Base-by-base conservation (phyloP, 2,888 invertebrate species). In the Tanaodytes sp. region DNA sequence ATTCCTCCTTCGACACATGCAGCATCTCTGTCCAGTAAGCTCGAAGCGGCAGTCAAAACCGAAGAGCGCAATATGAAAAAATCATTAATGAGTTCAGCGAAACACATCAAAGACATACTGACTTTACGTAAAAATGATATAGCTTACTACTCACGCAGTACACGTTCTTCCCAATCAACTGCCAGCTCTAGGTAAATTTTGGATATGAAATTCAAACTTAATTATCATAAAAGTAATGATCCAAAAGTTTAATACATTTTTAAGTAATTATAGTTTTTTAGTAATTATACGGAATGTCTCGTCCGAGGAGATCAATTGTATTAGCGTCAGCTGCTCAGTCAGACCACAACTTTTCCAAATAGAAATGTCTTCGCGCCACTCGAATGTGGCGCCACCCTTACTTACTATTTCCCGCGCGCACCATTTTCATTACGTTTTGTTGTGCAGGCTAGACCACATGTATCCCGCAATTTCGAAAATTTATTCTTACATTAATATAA, bases 61-160 rank as follows among this genome's bases (percentile, higher is more conserved):
- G 88, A 88, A 70, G 89, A 89, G 73, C 86, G 87, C 58, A 83
- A 88, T 65, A 87, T 88, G 73, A 88, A 88, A 75, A 89, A 88
- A 75, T 89, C 90, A 8, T 76, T 89, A 2, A 90, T 90, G 69
- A 90, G 90, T 76, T 88, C 89, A 79, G 88, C 89, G 30, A 86
- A 81, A 61, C 81, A 83, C 58, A 79, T 80, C 15, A 83, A 83
- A 72, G 84, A 84, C 67, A 74, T 82, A 23, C 75, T 82, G 14
- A 75, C 76, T 49, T 75, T 80, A 36, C 75, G 81, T 36, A 79
- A 79, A 64, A 81, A 75, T 36, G 83, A 84, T 46, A 57, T 77
- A 16, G 63, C 76, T 3, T 73, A 79, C 59, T 59, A 74, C 20
- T 64, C 76, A 6, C 76, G 81, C 19, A 75, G 59, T 71, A 71